phyloP scores from a whole-genome alignment of 2,888 invertebrate species.

The Protodeltote pygarga region DNA sequence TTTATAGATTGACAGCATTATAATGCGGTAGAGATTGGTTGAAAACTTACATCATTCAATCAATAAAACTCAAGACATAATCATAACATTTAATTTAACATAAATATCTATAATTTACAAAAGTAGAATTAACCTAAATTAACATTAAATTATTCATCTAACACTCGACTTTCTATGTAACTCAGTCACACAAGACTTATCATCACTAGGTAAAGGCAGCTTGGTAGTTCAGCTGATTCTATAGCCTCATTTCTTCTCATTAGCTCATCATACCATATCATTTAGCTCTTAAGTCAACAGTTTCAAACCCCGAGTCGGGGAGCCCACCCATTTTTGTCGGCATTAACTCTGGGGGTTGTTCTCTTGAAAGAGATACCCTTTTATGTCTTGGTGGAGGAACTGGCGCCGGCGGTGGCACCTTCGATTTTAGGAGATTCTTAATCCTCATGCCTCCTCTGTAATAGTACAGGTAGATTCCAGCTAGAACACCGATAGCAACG shows the following conservation, averaged over 20 bases:
- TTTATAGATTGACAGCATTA: no score
- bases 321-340: conserved; percentile 70
- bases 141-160: conserved; percentile 45
- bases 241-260: conserved; percentile 41
- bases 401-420: conserved; percentile 70
- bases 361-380: conserved; percentile 73
- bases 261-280: no score
- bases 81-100: conserved; percentile 70
- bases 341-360: conserved; percentile 71
- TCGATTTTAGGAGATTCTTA: conserved; percentile 87
- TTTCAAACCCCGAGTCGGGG: conserved; percentile 82
- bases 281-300: conserved; percentile 77
- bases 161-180: conserved; percentile 40
- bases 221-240: conserved; percentile 39
- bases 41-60: neutral
- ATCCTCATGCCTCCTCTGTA: conserved; percentile 91
- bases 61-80: conserved; percentile 10
- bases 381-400: conserved; percentile 81
- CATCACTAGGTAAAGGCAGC: conserved; percentile 58
- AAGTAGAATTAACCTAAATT: conserved; percentile 52
- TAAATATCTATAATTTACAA: conserved; percentile 76
- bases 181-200: conserved; percentile 45
- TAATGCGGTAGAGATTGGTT: no score
- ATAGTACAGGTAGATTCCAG: conserved; percentile 91
- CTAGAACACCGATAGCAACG: conserved; percentile 88